Percentiles rank a stretch among this genome's conserved stretches.
phyloP scores from a whole-genome alignment of 2,797 vertebrate species.

The Malurus splendens region DNA sequence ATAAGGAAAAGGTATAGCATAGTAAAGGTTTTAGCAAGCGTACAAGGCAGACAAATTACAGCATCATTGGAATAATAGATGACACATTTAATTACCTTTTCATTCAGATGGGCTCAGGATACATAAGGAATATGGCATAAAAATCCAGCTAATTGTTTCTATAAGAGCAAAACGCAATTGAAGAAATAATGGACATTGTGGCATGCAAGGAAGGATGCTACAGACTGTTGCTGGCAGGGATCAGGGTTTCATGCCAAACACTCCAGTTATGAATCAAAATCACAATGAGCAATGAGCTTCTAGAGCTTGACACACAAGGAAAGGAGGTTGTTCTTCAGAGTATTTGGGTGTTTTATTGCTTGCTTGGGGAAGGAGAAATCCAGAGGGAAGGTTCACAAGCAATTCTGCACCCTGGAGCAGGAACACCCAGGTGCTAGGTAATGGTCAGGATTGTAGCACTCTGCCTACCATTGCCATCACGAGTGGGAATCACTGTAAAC shows the following conservation, averaged over 20 bases:
- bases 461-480: neutral
- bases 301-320: constrained; percentile 45
- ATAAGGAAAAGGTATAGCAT: neutral
- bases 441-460: neutral
- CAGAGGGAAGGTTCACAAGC: constrained; percentile 35
- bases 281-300: constrained; percentile 63
- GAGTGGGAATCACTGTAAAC: constrained; percentile 9
- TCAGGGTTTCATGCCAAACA: constrained; percentile 47
- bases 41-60: neutral
- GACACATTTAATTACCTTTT: neutral
- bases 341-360: constrained; percentile 65
- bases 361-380: constrained; percentile 52
- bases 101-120: neutral
- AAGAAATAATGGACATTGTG: neutral
- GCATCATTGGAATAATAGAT: constrained; percentile 2
- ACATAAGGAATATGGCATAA: neutral
- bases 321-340: constrained; percentile 51
- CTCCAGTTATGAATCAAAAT: constrained; percentile 63
- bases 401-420: constrained; percentile 2
- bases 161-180: constrained; percentile 1
- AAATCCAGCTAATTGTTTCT: neutral
- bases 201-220: constrained; percentile 11
- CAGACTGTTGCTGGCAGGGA: constrained; percentile 43
- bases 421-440: neutral
- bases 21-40: constrained; percentile 8